A percentile compares a stretch with the other conserved stretches of the same genome.
Evolutionary conservation across 2,113 vertebrate genomes (phyloP).

Genomic region (Passer montanus): DNA sequence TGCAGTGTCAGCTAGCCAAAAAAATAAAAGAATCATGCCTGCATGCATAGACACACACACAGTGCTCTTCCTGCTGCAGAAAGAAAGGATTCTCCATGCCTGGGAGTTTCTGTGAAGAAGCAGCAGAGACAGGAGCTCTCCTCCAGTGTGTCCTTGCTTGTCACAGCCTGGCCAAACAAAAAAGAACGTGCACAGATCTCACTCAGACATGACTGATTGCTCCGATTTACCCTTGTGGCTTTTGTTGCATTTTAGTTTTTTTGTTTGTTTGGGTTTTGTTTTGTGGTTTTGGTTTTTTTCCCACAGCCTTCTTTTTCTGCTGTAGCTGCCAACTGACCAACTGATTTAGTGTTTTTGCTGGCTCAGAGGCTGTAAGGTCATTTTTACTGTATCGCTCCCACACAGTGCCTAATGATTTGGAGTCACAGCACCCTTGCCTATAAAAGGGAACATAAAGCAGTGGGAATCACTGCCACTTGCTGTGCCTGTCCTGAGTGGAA

Average conservation of each 20-base stretch:
- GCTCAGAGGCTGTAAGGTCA: not conserved
- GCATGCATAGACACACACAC: fast-evolving
- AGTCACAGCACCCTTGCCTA: not conserved
- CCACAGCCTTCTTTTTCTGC: not conserved
- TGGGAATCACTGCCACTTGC: not conserved
- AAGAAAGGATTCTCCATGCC: not conserved
- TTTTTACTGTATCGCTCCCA: not conserved
- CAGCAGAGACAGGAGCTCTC: not conserved
- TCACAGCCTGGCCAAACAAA: not conserved
- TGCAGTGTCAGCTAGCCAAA: not conserved
- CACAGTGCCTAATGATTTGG: not conserved
- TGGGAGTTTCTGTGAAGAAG: not conserved
- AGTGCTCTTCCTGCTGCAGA: not conserved
- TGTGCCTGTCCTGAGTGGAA: not conserved
- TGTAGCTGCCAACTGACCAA: not conserved
- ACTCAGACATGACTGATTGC: not conserved
- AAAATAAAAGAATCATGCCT: not conserved
- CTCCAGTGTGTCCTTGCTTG: not conserved
- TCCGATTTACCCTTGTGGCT: not conserved
- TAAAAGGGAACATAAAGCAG: conserved; percentile 15
- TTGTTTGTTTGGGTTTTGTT: not conserved
- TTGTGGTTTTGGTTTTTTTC: not conserved
- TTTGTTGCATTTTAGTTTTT: not conserved
- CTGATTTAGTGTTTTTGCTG: not conserved
- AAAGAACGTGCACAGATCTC: fast-evolving